phyloP scores from a whole-genome alignment of 2,797 vertebrate genomes.

The Austrolebias charrua region DNA sequence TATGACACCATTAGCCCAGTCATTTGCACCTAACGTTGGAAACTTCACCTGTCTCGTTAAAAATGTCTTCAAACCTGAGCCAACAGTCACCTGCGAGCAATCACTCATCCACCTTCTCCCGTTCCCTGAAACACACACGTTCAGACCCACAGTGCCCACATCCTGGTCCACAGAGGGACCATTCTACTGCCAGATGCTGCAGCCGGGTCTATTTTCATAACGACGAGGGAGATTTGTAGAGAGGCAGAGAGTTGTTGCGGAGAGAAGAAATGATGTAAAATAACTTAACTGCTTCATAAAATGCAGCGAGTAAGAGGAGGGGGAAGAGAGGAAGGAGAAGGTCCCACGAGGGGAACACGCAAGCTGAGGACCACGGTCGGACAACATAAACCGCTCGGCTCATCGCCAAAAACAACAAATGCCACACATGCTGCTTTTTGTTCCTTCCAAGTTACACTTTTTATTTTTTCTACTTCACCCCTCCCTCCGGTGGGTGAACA shows the following conservation, averaged over 20 bases:
- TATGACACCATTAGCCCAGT: not conserved
- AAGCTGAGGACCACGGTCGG: slow-evolving; percentile 52
- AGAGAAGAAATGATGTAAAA: slow-evolving; percentile 76
- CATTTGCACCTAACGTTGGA: slow-evolving; percentile 53
- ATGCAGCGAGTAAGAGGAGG: slow-evolving; percentile 27
- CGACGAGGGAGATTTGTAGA: slow-evolving; percentile 69
- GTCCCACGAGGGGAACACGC: slow-evolving; percentile 55
- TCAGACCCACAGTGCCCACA: slow-evolving; percentile 17
- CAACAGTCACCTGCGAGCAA: slow-evolving; percentile 66
- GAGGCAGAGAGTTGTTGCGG: slow-evolving; percentile 45
- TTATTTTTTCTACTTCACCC: slow-evolving; percentile 43
- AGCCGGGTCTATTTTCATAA: slow-evolving; percentile 68
- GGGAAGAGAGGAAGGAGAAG: slow-evolving; percentile 51
- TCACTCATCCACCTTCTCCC: slow-evolving; percentile 59
- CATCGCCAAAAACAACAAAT: slow-evolving; percentile 69
- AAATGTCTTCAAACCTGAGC: slow-evolving; percentile 30
- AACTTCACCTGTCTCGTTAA: slow-evolving; percentile 45
- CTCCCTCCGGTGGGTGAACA: slow-evolving; percentile 50
- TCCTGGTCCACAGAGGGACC: slow-evolving; percentile 56
- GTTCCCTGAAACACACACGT: slow-evolving; percentile 44
- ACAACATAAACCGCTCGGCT: slow-evolving; percentile 53
- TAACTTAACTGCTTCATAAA: slow-evolving; percentile 74
- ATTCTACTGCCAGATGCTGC: slow-evolving; percentile 59
- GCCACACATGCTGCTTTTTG: slow-evolving; percentile 56
- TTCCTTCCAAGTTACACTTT: slow-evolving; percentile 55